These are phyloP conservation scores for Ploceus nigricollis DNA, from an alignment of 2,113 vertebrate genomes.

Conservation along the genomic window DNA sequence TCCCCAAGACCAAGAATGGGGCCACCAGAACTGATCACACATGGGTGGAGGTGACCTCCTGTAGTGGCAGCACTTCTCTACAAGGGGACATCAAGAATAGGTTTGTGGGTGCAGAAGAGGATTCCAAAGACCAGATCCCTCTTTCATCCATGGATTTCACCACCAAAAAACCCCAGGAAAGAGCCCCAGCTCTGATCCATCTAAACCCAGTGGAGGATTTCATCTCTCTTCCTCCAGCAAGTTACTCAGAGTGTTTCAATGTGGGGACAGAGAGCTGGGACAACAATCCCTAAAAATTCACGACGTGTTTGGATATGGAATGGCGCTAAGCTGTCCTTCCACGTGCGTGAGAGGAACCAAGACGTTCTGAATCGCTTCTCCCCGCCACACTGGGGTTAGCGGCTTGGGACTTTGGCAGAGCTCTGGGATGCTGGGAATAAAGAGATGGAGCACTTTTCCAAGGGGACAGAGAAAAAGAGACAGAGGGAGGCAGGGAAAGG, in stretches of 20 bases:
- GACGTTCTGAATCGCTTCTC: conserved; percentile 1
- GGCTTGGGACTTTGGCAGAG: conserved; percentile 64
- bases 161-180: neutral
- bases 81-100: neutral
- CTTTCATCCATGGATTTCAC: neutral
- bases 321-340: neutral
- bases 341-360: neutral
- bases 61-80: neutral
- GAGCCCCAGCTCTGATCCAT: neutral
- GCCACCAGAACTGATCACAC: neutral
- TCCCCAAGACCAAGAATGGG: neutral
- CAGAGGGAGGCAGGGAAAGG: conserved; percentile 30
- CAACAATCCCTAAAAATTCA: neutral
- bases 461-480: conserved; percentile 66
- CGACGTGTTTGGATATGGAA: neutral
- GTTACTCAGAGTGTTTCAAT: neutral
- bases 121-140: neutral
- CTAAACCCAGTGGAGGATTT: neutral
- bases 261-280: neutral
- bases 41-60: neutral
- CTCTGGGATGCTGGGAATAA: conserved; percentile 68
- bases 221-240: neutral
- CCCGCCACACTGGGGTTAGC: neutral
- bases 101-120: neutral
- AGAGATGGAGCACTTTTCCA: conserved; percentile 71